phyloP scores from a whole-genome alignment of 2,888 invertebrate species.

The Crepidodera aurea region DNA sequence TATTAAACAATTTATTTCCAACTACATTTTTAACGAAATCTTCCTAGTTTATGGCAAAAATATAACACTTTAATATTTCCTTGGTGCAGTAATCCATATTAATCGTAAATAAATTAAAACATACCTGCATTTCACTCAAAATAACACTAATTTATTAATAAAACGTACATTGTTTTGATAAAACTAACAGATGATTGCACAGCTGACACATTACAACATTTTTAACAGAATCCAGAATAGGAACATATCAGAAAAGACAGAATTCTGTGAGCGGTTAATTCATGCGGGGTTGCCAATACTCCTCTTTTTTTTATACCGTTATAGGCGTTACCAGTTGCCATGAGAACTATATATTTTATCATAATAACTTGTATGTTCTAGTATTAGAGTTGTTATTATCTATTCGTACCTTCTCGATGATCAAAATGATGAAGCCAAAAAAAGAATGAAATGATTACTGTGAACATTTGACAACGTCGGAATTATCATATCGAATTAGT shows the following conservation, averaged over 20 bases:
- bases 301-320: no score
- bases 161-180: slow-evolving; percentile 26
- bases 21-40: background rate
- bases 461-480: no score
- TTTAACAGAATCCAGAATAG: background rate
- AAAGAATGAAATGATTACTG: no score
- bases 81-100: background rate
- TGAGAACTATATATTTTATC: no score
- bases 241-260: background rate
- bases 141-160: slow-evolving; percentile 10
- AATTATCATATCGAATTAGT: no score
- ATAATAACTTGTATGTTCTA: no score
- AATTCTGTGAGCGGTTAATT: background rate
- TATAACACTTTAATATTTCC: background rate
- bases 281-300: background rate
- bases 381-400: no score
- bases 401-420: no score
- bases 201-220: slow-evolving; percentile 25
- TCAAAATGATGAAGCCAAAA: no score
- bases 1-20: background rate
- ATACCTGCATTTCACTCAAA: slow-evolving; percentile 26
- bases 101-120: slow-evolving; percentile 3
- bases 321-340: no score
- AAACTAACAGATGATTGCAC: slow-evolving; percentile 24
- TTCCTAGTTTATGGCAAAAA: background rate